Conservation (phyloP, 2,797 vertebrate genomes). For the Danio albolineatus region DNA sequence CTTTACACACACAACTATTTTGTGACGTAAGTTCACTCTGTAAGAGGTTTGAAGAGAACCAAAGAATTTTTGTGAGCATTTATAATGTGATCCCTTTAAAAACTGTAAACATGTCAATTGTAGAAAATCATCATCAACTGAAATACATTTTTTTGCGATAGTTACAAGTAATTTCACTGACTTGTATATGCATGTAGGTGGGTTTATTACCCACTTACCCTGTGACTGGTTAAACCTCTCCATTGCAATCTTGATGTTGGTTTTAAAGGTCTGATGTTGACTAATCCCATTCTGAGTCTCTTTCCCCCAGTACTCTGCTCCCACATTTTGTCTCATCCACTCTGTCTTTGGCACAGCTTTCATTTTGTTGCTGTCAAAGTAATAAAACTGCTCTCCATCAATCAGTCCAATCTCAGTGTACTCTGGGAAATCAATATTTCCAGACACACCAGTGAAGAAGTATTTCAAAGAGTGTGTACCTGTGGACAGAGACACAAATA, state of each 20-base stretch:
- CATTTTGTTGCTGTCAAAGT: conserved; percentile 66
- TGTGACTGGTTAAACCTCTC: conserved; percentile 5
- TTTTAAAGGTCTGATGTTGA: background rate
- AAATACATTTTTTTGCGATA: too few species aligned
- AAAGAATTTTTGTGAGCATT: too few species aligned
- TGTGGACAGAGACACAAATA: too few species aligned
- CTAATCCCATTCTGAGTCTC: background rate
- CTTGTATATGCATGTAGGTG: too few species aligned
- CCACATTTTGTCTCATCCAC: conserved; percentile 55
- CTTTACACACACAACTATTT: too few species aligned
- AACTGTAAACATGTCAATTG: too few species aligned
- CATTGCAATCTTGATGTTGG: background rate
- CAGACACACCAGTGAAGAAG: conserved; percentile 53
- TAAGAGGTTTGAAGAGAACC: too few species aligned
- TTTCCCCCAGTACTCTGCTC: background rate
- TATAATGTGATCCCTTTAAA: too few species aligned
- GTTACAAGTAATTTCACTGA: too few species aligned
- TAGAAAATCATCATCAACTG: too few species aligned
- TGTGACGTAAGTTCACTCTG: too few species aligned
- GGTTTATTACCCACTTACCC: background rate
- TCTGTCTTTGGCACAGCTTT: too few species aligned
- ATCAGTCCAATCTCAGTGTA: conserved; percentile 55
- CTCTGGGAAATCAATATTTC: conserved; percentile 65
- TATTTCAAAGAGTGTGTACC: background rate
- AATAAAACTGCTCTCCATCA: background rate